Evolutionary conservation across 2,797 vertebrate genomes (phyloP).

Genomic region (Danio jaintianensis): DNA sequence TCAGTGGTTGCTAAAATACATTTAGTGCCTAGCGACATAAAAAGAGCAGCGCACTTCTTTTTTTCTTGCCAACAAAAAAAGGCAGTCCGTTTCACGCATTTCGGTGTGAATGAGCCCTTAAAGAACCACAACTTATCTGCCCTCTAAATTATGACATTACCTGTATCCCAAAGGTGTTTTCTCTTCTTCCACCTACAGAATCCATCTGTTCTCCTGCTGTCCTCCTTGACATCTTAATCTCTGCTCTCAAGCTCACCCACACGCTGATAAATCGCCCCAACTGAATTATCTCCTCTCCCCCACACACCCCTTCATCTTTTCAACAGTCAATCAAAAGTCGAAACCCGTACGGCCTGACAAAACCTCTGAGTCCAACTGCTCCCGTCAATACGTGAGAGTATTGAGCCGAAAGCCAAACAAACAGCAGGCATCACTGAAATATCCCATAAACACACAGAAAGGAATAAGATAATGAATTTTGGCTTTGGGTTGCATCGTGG

Average conservation of each 20-base stretch:
- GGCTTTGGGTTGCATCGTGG: neutral
- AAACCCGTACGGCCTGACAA: conserved; percentile 1
- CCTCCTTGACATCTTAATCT: conserved; percentile 2
- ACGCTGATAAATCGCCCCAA: neutral
- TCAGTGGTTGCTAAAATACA: too few relatives aligned
- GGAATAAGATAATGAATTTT: neutral
- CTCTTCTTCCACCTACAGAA: neutral
- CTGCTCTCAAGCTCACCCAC: conserved; percentile 2
- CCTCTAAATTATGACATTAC: neutral
- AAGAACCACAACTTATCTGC: neutral
- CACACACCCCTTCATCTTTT: conserved; percentile 6
- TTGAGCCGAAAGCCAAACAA: neutral
- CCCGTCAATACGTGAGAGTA: neutral
- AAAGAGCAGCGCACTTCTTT: too few relatives aligned
- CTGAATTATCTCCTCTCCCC: neutral
- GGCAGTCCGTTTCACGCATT: too few relatives aligned
- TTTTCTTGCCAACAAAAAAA: too few relatives aligned
- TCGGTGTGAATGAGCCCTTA: neutral
- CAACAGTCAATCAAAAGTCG: conserved; percentile 5
- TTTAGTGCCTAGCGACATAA: too few relatives aligned
- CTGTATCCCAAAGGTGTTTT: neutral
- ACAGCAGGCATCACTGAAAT: neutral
- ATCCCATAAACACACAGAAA: neutral
- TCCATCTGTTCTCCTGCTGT: conserved; percentile 2
- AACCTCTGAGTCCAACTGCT: neutral